Evolutionary conservation across 2,888 invertebrate species (phyloP), one percentile per base, ranked within the genome.

Genomic region (Meta bourneti): DNA sequence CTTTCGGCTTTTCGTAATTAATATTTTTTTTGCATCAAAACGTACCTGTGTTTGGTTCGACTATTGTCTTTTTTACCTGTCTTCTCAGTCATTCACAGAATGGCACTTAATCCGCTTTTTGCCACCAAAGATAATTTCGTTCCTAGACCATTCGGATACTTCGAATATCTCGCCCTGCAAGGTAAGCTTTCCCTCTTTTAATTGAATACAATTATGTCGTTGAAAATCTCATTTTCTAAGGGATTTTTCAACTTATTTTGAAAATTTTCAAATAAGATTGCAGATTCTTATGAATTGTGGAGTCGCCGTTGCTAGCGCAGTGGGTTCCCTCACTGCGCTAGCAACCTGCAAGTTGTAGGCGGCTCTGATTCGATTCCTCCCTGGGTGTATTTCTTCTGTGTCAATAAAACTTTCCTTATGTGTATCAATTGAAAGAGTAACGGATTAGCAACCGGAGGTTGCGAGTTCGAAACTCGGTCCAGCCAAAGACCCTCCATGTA

Each of bases 101-200:
- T 91, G 91, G 83, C 91, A n/a, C 79, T 91, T 11, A 91, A 91
- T 84, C 88, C 80, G 74, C 34, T 92, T 7, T 92, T 75, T 61
- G 7, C 87, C 34, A 80, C 89, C 85, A 89, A 89, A 87, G 92
- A 88, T 85, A 88, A 72, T 78, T 88, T 84, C 74, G 80, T 93
- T 82, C 86, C 91, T 78, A 77, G 93, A 52, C 93, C 93, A 7
- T 93, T 92, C 69, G 90, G 89, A 79, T 93, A 91, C 54, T 78
- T 91, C 34, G 93, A 93, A 52, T 93, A 90, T 69, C 83, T 92
- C 7, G 91, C 91, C 52, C 75, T 89, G 20, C 92, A 89, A 84
- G 89, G 92, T 91, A 71, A 91, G 90, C 49, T 86, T 52, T 70
- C 9, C 70, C n/a, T 19, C 8, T 19, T 19, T 19, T 6, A 72